Base-by-base conservation (phyloP, 1,140 invertebrate species). In the Pogonomyrmex californicus region DNA sequence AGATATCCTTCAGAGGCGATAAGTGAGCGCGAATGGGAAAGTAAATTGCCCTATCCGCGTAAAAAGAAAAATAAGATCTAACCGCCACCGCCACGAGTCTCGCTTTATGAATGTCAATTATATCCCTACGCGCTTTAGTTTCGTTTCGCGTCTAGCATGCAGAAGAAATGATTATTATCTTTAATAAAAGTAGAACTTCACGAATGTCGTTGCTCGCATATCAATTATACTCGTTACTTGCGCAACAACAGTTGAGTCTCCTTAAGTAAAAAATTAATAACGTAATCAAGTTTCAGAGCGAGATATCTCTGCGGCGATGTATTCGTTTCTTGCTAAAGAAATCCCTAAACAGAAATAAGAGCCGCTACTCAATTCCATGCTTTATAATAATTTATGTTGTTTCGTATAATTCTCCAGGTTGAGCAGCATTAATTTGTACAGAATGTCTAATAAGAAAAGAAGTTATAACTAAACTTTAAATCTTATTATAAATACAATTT, bases 31-130 rank as follows among this genome's bases (percentile, higher is more conserved):
- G 36, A 83, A 83, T 58, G 79, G 7, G 30, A 73, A 38, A 47
- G 66, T 47, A 56, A 83, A 83, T 83, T 75, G 41, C 23, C 14
- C 14, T 12, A 0, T 41, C 23, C 38, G n/a, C 62, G 30, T 12
- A 14, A 33, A 33, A 47, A 62, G 38, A 38, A 36, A 30, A 68
- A 30, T 33, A 68, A 49, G n/a, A 75, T 38, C 30, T 70, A 68
- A 81, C 47, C n/a, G n/a, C n/a, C 38, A 58, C 7, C 12, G 47
- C n/a, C 54, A 10, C 33, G 49, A 58, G 65, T n/a, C 41, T 44
- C 47, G 17, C 38, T 83, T 73, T 73, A 60, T 83, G 30, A 73
- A 49, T 60, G 68, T 23, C 79, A 75, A 83, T 83, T 83, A 83
- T 66, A 60, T 1, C 9, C 14, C 36, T 44, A n/a, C 33, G 12